Evolutionary conservation across 2,113 vertebrate genomes (phyloP).

Genomic region (Perca schrenkii): DNA sequence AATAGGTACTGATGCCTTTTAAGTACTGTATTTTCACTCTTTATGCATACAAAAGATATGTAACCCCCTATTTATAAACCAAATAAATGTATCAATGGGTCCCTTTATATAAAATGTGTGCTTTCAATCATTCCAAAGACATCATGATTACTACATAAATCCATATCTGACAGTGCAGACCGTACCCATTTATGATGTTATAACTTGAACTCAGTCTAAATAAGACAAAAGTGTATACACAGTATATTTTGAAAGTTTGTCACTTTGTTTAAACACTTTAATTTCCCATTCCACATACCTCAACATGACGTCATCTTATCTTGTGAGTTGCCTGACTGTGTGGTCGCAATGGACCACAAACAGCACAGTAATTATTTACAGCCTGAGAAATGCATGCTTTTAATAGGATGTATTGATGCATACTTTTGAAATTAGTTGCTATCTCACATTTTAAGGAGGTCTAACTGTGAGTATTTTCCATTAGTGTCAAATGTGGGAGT

Average conservation of each 20-base stretch:
- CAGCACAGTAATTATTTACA: background rate
- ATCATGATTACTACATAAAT: background rate
- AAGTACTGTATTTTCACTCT: background rate
- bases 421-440: background rate
- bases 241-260: conserved; percentile 8
- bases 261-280: conserved; percentile 11
- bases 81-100: background rate
- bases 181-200: background rate
- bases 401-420: background rate
- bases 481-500: background rate
- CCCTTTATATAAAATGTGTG: background rate
- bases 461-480: background rate
- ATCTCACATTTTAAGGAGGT: background rate
- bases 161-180: background rate
- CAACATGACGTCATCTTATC: conserved; percentile 25
- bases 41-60: background rate
- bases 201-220: background rate
- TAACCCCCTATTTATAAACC: background rate
- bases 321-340: conserved; percentile 9
- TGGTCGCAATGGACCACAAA: background rate
- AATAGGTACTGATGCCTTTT: background rate
- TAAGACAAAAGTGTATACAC: too few species aligned
- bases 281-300: conserved; percentile 16
- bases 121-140: too few species aligned
- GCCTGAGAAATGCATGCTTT: background rate